phyloP scores from a whole-genome alignment of 2,113 vertebrate genomes.

The Podocnemis expansa region DNA sequence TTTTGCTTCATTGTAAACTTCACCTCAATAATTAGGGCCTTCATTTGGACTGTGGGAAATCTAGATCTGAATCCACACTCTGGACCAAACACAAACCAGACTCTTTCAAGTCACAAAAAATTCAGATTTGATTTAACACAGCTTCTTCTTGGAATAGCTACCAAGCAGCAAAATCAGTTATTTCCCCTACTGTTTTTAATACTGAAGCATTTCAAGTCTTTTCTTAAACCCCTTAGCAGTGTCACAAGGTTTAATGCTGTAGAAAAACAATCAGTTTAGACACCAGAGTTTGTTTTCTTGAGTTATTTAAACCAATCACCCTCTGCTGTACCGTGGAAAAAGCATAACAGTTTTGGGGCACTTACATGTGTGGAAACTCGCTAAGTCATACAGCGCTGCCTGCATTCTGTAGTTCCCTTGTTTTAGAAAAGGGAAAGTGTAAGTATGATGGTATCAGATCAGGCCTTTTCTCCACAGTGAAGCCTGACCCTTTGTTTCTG shows the following conservation, averaged over 20 bases:
- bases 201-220: accelerated
- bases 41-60: not conserved
- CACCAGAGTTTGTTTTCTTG: not conserved
- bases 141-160: not conserved
- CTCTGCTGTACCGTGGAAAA: accelerated
- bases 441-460: constrained; percentile 13
- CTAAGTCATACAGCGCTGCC: not conserved
- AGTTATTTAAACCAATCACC: not conserved
- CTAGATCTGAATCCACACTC: not conserved
- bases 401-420: not conserved
- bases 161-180: not conserved
- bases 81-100: not conserved
- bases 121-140: not conserved
- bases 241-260: not conserved
- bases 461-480: constrained; percentile 60
- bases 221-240: not conserved
- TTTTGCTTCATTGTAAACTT: not conserved
- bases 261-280: not conserved
- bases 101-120: not conserved
- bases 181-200: not conserved
- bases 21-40: no score
- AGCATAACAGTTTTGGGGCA: not conserved
- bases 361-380: not conserved
- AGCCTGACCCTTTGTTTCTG: constrained; percentile 83
- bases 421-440: not conserved